Conservation (phyloP, 64 coral and sea anemone species). For the Acropora yongei region DNA sequence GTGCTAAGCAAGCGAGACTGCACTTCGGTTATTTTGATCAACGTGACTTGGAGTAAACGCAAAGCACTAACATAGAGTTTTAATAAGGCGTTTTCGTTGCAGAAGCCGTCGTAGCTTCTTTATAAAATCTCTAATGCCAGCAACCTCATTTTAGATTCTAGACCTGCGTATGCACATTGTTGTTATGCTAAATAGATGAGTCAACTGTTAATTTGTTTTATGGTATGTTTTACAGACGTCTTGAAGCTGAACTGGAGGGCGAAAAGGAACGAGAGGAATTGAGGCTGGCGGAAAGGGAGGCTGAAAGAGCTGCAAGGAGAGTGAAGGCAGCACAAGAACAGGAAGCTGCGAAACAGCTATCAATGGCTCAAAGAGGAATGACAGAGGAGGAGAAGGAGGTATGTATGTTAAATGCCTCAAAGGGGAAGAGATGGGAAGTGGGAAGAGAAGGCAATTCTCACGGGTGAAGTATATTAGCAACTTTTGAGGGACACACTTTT, state of each 20-base stretch:
- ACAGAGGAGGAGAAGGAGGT: conserved; percentile 97
- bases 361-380: conserved; percentile 82
- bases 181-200: too few species aligned
- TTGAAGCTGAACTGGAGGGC: conserved; percentile 91
- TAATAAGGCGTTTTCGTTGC: too few species aligned
- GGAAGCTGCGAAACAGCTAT: conserved; percentile 80
- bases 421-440: background rate
- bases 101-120: too few species aligned
- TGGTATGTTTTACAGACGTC: conserved; percentile 48
- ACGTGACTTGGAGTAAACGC: too few species aligned
- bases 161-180: too few species aligned
- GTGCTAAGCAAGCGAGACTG: too few species aligned
- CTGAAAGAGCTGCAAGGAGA: conserved; percentile 79
- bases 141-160: too few species aligned
- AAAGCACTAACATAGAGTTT: too few species aligned
- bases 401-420: background rate
- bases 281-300: conserved; percentile 87
- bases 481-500: background rate
- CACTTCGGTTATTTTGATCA: too few species aligned
- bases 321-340: conserved; percentile 71
- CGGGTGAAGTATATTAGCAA: background rate
- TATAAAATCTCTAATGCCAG: too few species aligned
- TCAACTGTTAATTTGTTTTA: background rate
- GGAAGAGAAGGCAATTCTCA: background rate
- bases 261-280: conserved; percentile 88